phyloP scores from a whole-genome alignment of 1,140 invertebrate species.

The Bombus pascuorum region DNA sequence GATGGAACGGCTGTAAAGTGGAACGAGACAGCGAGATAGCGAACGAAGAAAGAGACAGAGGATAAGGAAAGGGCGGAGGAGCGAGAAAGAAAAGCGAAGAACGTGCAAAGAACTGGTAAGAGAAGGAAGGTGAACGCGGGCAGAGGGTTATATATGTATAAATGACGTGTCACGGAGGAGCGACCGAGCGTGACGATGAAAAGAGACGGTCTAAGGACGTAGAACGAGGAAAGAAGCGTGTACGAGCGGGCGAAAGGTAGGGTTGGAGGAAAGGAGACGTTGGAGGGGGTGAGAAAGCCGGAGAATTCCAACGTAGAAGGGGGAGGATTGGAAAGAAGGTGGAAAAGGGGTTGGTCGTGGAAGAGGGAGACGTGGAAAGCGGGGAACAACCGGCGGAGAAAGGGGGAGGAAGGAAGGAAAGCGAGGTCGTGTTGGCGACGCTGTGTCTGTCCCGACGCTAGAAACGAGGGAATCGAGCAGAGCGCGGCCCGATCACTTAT shows the following conservation, averaged over 20 bases:
- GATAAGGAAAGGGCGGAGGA: neutral
- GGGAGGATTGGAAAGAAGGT: neutral
- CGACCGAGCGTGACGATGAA: neutral
- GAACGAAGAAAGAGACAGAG: neutral
- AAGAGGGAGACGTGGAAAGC: neutral
- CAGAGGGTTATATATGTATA: constrained; percentile 17
- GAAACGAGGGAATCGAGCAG: constrained; percentile 59
- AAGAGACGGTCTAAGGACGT: neutral
- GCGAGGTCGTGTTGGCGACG: constrained; percentile 67
- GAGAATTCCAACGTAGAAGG: neutral
- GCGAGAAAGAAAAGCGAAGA: no score
- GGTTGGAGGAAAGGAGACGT: neutral
- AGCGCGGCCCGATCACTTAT: constrained; percentile 72
- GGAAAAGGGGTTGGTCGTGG: neutral
- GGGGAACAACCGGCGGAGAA: neutral
- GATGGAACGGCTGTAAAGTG: neutral
- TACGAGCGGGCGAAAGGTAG: neutral
- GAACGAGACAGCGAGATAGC: neutral
- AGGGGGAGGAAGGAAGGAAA: constrained; percentile 7
- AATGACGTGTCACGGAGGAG: constrained; percentile 19
- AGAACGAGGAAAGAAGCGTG: neutral
- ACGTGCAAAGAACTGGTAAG: neutral
- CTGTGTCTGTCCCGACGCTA: constrained; percentile 65
- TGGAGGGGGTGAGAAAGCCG: neutral
- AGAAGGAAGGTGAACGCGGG: neutral